Evolutionary conservation across 2,113 vertebrate genomes (phyloP), one percentile per base, ranked within the genome.

Genomic region (Ceyx margarethae): DNA sequence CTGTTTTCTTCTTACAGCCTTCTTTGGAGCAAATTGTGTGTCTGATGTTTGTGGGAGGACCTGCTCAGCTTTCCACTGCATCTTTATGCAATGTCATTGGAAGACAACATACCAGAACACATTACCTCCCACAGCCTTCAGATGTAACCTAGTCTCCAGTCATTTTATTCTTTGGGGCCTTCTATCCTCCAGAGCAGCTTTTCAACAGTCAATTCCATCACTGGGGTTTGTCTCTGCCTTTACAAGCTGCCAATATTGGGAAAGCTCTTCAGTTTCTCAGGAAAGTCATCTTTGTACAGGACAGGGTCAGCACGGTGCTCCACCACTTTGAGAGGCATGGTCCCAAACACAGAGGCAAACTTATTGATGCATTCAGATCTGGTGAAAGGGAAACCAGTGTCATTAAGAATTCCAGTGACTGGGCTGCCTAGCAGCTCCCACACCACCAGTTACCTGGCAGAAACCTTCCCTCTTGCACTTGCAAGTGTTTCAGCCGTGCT

Each of bases 281-380:
- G 99, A 82, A 99, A 99, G 97, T 99, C 99, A 26, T 99, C 99
- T 96, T 99, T 99, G 94, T 99, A 99, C 62, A 99, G 98, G 54
- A 99, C 99, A 0, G 99, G 99, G 90, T 99, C 99, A 2, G 99
- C 99, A 1, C 99, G 98, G 88, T 99, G 99, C 76, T 99, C 99
- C 95, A 99, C 99, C 94, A 99, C 99, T 97, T 99, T 99, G 81
- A 99, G 98, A 31, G 99, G 99, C 99, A 99, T 99, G 4, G 99
- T 99, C 60, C 99, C 99, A 26, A 99, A 99, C 85, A 99, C 99
- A 0, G 99, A 99, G 4, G 99, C 99, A 97, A 99, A 99, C 95
- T 99, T 99, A 94, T 99, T 99, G 97, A 99, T 99, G 97, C 99
- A 99, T 97, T 99, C 99, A 6, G 99, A 99, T 93, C 99, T 99